A percentile compares a stretch with the other conserved stretches of the same genome.
These are phyloP conservation scores for Thunnus maccoyii DNA, from an alignment of 2,113 vertebrate genomes.

Conservation along the genomic window DNA sequence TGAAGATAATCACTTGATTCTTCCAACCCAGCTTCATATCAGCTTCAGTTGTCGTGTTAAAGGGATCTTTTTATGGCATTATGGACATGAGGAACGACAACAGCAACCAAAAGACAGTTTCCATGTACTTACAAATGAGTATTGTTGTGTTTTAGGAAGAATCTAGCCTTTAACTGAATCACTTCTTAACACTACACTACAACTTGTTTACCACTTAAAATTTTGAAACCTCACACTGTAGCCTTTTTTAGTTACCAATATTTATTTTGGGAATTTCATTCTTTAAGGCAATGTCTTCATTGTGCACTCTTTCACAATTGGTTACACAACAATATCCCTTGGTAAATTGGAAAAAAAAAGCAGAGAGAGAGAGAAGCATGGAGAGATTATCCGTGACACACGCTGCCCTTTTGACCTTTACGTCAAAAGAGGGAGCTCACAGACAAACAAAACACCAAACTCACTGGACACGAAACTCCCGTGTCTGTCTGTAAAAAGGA, in stretches of 20 bases:
- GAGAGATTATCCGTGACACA: constrained; percentile 2
- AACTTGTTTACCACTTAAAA: no score
- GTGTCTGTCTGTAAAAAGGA: not conserved
- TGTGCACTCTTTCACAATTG: not conserved
- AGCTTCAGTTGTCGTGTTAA: no score
- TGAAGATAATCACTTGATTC: no score
- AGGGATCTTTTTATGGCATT: not conserved
- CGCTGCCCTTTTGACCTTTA: constrained; percentile 10
- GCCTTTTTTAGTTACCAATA: no score
- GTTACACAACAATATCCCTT: constrained; percentile 1
- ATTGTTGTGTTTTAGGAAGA: no score
- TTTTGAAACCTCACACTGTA: no score
- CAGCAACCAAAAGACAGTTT: not conserved
- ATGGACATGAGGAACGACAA: not conserved
- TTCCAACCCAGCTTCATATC: no score
- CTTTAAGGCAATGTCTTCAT: not conserved
- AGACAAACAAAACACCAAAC: constrained; percentile 19
- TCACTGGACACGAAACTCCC: not conserved
- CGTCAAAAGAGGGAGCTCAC: not conserved
- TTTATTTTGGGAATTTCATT: not conserved
- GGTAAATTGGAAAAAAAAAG: no score
- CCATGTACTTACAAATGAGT: no score
- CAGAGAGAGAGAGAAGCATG: not conserved
- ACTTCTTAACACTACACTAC: no score
- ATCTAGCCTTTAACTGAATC: no score